phyloP scores from a whole-genome alignment of 2,113 vertebrate species.

The Crotalus tigris region DNA sequence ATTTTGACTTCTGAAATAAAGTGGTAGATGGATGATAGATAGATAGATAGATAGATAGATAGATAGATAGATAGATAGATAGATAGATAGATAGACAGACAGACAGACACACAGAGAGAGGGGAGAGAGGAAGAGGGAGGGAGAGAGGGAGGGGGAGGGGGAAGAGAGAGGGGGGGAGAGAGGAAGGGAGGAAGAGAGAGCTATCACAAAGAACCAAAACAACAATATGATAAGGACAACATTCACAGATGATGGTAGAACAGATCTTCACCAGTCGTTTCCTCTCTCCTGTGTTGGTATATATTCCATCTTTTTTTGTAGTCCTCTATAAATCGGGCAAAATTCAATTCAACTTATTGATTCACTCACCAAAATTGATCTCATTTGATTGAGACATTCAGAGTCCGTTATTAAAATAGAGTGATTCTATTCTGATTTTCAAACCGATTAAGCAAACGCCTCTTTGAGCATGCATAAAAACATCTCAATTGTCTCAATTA shows the following conservation, averaged over 20 bases:
- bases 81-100: too few species aligned
- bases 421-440: background rate
- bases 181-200: background rate
- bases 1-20: too few species aligned
- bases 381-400: background rate
- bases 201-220: background rate
- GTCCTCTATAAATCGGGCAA: background rate
- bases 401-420: background rate
- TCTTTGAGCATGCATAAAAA: background rate
- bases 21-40: too few species aligned
- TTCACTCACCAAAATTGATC: background rate
- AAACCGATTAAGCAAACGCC: background rate
- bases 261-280: background rate
- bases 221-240: too few species aligned
- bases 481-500: background rate
- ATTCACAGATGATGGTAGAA: background rate
- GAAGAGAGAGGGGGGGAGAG: too few species aligned
- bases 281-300: background rate
- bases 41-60: too few species aligned
- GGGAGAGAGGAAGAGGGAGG: too few species aligned
- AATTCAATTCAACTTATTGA: background rate
- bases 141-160: too few species aligned
- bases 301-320: background rate
- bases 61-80: too few species aligned
- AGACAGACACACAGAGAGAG: too few species aligned